Evolutionary conservation across 2,888 invertebrate genomes (phyloP).

Genomic region (Zele albiditarsus): DNA sequence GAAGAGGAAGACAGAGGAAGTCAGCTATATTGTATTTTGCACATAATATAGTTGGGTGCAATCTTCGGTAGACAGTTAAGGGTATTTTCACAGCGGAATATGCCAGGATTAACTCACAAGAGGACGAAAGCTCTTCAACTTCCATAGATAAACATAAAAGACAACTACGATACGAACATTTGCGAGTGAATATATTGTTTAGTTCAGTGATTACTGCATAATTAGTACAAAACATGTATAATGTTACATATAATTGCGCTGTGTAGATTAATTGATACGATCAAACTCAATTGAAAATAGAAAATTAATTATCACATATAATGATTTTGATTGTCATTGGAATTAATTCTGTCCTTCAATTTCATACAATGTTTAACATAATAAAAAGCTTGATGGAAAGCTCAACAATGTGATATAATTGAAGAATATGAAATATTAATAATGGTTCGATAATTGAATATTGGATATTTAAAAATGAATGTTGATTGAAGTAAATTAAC

Average conservation of each 20-base stretch:
- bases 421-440: too few species aligned
- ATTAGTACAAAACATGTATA: neutral
- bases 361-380: neutral
- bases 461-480: too few species aligned
- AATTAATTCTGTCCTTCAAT: neutral
- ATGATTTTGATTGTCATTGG: neutral
- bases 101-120: neutral
- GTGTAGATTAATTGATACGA: neutral
- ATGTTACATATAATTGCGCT: neutral
- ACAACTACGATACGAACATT: neutral
- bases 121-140: neutral
- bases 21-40: conserved; percentile 23
- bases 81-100: conserved; percentile 33
- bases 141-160: neutral
- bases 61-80: conserved; percentile 25
- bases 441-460: too few species aligned
- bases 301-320: neutral
- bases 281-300: neutral
- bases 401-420: too few species aligned
- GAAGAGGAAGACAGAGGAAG: neutral
- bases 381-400: neutral
- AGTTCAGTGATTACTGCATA: neutral
- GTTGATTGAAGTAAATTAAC: too few species aligned
- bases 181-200: neutral
- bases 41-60: neutral